Percentiles rank a stretch among this genome's conserved stretches.
Evolutionary conservation across 2,113 vertebrate genomes (phyloP).

Genomic region (Esox niger): DNA sequence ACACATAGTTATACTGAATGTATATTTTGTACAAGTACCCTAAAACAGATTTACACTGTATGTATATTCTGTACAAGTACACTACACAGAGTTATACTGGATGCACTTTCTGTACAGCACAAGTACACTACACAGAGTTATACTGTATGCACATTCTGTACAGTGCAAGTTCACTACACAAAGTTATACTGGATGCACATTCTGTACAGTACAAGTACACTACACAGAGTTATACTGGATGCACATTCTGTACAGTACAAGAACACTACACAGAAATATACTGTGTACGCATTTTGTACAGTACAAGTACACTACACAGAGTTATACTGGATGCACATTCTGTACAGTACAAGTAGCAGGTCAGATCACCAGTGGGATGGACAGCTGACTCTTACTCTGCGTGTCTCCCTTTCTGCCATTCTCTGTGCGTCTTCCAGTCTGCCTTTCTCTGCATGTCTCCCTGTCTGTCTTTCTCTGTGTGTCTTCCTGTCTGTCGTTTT

Average conservation of each 20-base stretch:
- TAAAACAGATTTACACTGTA: too few species aligned
- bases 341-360: background rate
- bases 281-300: too few species aligned
- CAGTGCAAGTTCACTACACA: too few species aligned
- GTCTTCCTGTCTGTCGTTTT: slow-evolving; percentile 27
- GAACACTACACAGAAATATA: too few species aligned
- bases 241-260: too few species aligned
- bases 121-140: background rate
- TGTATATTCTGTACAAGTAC: too few species aligned
- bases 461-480: background rate
- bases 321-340: slow-evolving; percentile 5
- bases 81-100: too few species aligned
- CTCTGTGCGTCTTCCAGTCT: slow-evolving; percentile 46
- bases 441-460: slow-evolving; percentile 22
- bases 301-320: background rate
- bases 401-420: background rate
- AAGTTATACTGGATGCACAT: too few species aligned
- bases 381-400: background rate
- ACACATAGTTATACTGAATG: too few species aligned
- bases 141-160: slow-evolving; percentile 10
- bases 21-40: too few species aligned
- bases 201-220: too few species aligned
- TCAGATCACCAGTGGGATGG: slow-evolving; percentile 3
- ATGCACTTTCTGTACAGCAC: too few species aligned
- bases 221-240: background rate